phyloP scores from a whole-genome alignment of 1,140 invertebrate genomes.

The Pissodes strobi region DNA sequence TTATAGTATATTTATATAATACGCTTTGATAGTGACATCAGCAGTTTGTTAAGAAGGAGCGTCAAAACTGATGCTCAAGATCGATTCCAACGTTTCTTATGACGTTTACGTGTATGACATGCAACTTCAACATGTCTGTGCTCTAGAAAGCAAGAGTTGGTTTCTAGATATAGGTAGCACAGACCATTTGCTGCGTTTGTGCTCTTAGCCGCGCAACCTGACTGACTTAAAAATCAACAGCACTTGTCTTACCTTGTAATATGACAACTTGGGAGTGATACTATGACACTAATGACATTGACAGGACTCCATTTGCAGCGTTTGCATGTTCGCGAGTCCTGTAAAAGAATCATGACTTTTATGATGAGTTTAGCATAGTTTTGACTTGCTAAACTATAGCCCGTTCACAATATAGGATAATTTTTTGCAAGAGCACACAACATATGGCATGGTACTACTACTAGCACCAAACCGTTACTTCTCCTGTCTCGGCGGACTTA shows the following conservation, averaged over 20 bases:
- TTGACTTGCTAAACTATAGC: constrained; percentile 19
- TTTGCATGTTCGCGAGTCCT: not conserved
- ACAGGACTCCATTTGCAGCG: constrained; percentile 2
- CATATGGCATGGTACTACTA: too few species aligned
- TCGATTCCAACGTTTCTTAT: constrained; percentile 1
- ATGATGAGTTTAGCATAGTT: constrained; percentile 20
- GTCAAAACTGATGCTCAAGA: not conserved
- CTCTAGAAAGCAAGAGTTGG: not conserved
- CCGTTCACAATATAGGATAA: not conserved
- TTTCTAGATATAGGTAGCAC: constrained; percentile 1
- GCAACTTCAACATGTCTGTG: not conserved
- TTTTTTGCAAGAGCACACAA: not conserved
- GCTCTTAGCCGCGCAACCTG: not conserved
- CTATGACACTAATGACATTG: constrained; percentile 8
- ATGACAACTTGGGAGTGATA: constrained; percentile 15
- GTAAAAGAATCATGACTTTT: constrained; percentile 21
- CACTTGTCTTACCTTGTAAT: constrained; percentile 20
- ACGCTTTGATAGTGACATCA: not conserved
- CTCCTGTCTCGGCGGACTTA: too few species aligned
- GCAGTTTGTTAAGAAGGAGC: not conserved
- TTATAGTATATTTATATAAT: constrained; percentile 22
- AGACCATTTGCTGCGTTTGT: not conserved
- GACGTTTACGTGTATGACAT: not conserved
- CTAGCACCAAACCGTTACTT: too few species aligned
- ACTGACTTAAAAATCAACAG: constrained; percentile 20